Conservation (phyloP, 2,113 vertebrate genomes). For the Chlorodrepanis virens region DNA sequence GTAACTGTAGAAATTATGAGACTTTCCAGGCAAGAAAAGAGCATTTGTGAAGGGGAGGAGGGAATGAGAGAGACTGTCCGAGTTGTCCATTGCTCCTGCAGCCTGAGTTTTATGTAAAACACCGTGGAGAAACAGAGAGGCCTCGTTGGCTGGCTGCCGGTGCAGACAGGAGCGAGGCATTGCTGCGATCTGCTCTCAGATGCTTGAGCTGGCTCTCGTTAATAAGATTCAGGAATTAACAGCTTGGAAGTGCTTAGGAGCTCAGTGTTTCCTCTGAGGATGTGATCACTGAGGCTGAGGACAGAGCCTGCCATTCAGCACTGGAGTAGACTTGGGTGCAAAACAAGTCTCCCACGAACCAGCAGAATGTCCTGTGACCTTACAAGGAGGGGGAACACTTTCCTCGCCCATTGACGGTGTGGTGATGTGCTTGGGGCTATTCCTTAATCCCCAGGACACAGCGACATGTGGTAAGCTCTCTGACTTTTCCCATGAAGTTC, state of each 20-base stretch:
- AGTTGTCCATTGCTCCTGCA: not conserved
- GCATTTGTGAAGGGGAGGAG: not conserved
- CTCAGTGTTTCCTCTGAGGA: not conserved
- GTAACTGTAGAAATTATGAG: not conserved
- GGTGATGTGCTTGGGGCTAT: not conserved
- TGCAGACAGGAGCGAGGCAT: not conserved
- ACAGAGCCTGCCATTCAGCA: constrained; percentile 3
- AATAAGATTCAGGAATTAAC: constrained; percentile 44
- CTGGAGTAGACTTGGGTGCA: not conserved
- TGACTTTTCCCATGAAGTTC: not conserved
- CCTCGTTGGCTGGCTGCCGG: not conserved
- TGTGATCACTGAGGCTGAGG: not conserved
- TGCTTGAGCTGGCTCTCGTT: not conserved
- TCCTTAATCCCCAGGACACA: not conserved
- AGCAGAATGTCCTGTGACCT: not conserved
- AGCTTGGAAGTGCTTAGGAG: constrained; percentile 17
- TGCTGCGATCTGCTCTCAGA: not conserved
- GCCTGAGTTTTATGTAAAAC: not conserved
- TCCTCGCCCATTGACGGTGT: fast-evolving
- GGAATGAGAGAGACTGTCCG: not conserved
- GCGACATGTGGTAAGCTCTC: not conserved
- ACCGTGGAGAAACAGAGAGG: not conserved
- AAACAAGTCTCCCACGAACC: not conserved
- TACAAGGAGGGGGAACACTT: not conserved
- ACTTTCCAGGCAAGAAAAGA: not conserved